Conservation (phyloP, 1,140 invertebrate species). For the Coptotermes formosanus region DNA sequence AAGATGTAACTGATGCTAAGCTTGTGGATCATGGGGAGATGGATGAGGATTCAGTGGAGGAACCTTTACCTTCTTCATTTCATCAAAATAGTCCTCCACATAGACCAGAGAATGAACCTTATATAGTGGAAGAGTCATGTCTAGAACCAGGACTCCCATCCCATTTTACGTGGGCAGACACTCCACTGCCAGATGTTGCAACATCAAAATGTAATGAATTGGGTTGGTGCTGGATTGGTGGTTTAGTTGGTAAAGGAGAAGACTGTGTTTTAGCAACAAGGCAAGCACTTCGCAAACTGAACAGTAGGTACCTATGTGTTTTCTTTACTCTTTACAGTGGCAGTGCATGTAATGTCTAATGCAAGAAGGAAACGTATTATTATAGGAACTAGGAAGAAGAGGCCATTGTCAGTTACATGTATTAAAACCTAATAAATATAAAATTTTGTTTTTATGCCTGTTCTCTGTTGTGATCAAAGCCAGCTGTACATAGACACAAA, state of each 20-base stretch:
- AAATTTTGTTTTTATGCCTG: no score
- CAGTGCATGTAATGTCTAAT: no score
- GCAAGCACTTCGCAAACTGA: constrained; percentile 69
- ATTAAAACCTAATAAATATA: no score
- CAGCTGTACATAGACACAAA: no score
- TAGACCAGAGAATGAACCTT: not conserved
- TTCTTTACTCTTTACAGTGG: not conserved
- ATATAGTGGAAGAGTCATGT: not conserved
- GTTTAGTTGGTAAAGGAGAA: constrained; percentile 60
- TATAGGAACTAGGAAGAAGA: no score
- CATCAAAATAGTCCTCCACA: not conserved
- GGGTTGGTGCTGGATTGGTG: constrained; percentile 80
- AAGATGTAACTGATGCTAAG: constrained; percentile 43
- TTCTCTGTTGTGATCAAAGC: no score
- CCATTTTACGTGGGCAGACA: constrained; percentile 37
- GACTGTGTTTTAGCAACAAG: constrained; percentile 58
- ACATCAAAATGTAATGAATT: constrained; percentile 55
- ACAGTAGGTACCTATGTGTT: constrained; percentile 65
- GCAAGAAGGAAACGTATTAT: no score
- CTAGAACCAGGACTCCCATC: constrained; percentile 23
- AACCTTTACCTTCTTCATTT: not conserved
- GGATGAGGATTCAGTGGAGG: constrained; percentile 31
- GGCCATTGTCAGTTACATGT: no score
- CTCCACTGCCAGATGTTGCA: constrained; percentile 18
- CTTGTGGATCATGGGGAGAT: constrained; percentile 26